phyloP scores from a whole-genome alignment of 1,140 invertebrate species.

The Aplysia californica region DNA sequence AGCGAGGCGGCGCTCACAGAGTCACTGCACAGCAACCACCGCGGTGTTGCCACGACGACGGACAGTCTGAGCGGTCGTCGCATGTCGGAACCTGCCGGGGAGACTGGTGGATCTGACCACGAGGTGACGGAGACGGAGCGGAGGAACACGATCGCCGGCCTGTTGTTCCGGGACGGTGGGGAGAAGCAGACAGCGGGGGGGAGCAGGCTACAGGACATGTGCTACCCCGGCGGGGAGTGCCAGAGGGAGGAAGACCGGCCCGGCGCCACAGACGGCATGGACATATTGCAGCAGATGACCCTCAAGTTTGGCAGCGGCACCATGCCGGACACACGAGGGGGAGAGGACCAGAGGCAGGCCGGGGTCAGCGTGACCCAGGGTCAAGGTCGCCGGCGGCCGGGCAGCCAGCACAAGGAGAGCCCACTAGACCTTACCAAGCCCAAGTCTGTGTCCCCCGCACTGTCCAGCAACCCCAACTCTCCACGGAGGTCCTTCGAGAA shows the following conservation, averaged over 20 bases:
- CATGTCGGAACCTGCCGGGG: neutral
- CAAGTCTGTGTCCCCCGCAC: slow-evolving; percentile 35
- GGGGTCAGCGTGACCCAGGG: no score
- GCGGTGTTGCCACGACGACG: no score
- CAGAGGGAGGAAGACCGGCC: neutral
- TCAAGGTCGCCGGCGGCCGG: no score
- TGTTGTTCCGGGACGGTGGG: neutral
- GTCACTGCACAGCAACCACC: neutral
- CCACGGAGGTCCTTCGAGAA: neutral
- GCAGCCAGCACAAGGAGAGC: slow-evolving; percentile 32
- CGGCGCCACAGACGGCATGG: slow-evolving; percentile 12
- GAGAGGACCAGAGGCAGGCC: no score
- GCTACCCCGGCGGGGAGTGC: no score
- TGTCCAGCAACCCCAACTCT: slow-evolving; percentile 7
- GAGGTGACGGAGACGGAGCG: neutral
- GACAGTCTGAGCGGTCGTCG: neutral
- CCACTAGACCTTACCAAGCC: slow-evolving; percentile 58
- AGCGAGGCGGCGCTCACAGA: neutral
- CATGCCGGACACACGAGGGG: neutral
- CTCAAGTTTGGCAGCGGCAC: slow-evolving; percentile 42
- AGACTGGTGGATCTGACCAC: neutral
- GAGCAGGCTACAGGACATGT: neutral
- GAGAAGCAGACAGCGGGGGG: no score
- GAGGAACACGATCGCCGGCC: neutral
- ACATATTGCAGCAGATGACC: slow-evolving; percentile 48